Evolutionary conservation across 1,140 invertebrate genomes (phyloP), one percentile per base, ranked within the genome.

Genomic region (Zelostemma sp.): DNA sequence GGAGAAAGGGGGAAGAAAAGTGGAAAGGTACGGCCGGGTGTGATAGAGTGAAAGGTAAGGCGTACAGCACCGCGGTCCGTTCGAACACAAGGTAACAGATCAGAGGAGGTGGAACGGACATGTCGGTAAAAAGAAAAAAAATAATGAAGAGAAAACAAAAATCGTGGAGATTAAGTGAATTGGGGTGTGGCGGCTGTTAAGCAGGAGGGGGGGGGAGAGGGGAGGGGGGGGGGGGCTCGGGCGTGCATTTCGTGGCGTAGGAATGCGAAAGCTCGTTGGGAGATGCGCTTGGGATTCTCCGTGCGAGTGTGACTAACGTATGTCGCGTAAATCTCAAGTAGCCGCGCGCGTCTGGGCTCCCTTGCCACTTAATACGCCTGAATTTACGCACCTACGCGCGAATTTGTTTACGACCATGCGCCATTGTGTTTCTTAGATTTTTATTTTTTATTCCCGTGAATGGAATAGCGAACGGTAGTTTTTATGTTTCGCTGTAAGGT

Each of bases 371-470:
- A 67, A 72, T 56, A 47, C 60, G 33, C 21, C 19, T 45, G 56
- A 72, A 67, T 72, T 72, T 64, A 67, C 69, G 60, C 69, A 61
- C 56, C 69, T 72, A 62, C 45, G 45, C 51, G 68, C 60, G 43
- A 72, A 67, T 72, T 67, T 67, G 69, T 72, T 72, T 72, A 67
- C 64, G 69, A 67, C 41, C 58, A 49, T 66, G 51, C 56, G 9
- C 55, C 62, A 58, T 61, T 70, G 62, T 62, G 41, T 60, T 63
- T 18, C 38, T 59, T 8, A 11, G 28, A 55, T 61, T 66, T 61
- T 69, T 67, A 33, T 46, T 47, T 64, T 62, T 54, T 66, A 53
- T 59, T 53, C 21, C 8, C 8, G 21, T 2, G 35, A 38, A 38
- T 14, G 35, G 35, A 11, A 38, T 38, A 38, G 35, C 11, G 35